Evolutionary conservation across 2,113 vertebrate genomes (phyloP), one percentile per base, ranked within the genome.

Genomic region (Ameiurus melas): DNA sequence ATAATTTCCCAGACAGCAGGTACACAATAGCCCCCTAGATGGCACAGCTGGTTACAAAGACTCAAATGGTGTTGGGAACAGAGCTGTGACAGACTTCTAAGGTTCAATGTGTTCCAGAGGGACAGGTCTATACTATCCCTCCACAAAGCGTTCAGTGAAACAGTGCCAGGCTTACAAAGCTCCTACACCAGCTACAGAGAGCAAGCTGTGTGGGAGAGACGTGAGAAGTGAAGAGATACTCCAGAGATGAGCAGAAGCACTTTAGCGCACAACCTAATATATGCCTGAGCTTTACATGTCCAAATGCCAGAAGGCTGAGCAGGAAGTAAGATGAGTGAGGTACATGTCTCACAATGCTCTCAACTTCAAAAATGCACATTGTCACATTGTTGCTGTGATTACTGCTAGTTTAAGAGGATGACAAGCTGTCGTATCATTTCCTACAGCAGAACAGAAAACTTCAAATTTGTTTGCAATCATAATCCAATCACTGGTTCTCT

Each of bases 181-280:
- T 51, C 30, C 36, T 75, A 25, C 66, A 83, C 53, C 4, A 58
- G 64, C 62, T 57, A 60, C 30, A n/a, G 47, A 77, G 62, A 53
- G 39, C 0, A 33, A 71, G 47, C 27, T 20, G 20, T 62, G 80
- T 83, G 57, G 7, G 33, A 73, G 66, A 64, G 36, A 80, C 12
- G 27, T 47, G 55, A 60, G 58, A 33, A 85, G 79, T 30, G 8
- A 73, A 64, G 81, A 83, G 39, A 58, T 66, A 55, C 27, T 43
- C 70, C 47, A 57, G 58, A 66, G 58, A 33, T 70, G 43, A 62
- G 64, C 47, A 57, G 39, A 86, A 85, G 64, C 70, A 77, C 57
- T 60, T 83, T 87, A 64, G 47, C 39, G 80, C 47, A 86, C 68
- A 87, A 89, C 75, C 90, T 86, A 90, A 55, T 90, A 82, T 91